phyloP scores from a whole-genome alignment of 2,113 vertebrate species.

The Montifringilla adamsi region DNA sequence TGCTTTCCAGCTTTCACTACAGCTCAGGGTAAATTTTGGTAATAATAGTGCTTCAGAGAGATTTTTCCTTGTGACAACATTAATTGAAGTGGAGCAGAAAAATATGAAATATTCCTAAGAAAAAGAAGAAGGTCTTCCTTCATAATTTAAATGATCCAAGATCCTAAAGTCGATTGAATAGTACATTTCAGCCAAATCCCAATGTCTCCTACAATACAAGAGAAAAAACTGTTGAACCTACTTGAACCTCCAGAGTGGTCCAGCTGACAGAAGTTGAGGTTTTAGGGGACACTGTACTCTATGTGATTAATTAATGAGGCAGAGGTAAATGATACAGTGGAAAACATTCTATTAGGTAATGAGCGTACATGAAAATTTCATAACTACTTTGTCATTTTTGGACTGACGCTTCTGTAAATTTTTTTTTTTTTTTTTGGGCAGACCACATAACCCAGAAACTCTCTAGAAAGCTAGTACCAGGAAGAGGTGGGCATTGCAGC shows the following conservation, averaged over 20 bases:
- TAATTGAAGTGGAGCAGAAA: background rate
- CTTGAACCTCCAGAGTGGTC: background rate
- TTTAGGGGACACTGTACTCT: background rate
- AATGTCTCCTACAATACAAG: background rate
- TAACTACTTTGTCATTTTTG: background rate
- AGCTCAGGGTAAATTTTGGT: rapidly evolving
- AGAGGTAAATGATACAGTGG: background rate
- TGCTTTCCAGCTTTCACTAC: background rate
- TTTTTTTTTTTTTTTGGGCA: background rate
- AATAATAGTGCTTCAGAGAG: background rate
- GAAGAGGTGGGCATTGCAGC: background rate
- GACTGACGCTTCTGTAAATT: background rate
- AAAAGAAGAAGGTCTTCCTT: background rate
- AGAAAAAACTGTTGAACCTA: background rate
- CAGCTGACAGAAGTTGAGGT: background rate
- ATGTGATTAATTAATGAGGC: background rate
- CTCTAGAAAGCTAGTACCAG: background rate
- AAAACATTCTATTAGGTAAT: background rate
- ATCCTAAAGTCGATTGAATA: background rate
- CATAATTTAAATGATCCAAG: background rate
- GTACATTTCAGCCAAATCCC: background rate
- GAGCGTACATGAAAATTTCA: background rate
- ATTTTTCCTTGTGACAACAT: background rate
- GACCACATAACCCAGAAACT: background rate
- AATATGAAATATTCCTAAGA: background rate